Percentiles rank a stretch among this genome's conserved stretches.
Conservation (phyloP, 2,797 vertebrate genomes). For the Taeniopygia guttata region DNA sequence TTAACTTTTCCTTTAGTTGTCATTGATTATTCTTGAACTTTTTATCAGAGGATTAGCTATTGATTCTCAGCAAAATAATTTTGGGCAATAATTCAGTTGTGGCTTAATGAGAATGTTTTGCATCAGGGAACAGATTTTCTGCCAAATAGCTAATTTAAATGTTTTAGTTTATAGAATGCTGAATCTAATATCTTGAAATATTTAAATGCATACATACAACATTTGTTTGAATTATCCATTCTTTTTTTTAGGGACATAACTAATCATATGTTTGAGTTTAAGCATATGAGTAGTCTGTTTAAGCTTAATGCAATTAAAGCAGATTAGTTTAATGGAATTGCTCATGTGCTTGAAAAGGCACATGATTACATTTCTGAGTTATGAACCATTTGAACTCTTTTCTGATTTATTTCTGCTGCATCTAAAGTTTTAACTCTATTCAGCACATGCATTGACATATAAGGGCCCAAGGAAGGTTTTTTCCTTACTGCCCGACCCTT, state of each 20-base stretch:
- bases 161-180: background rate
- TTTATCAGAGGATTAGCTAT: background rate
- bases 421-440: background rate
- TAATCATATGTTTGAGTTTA: background rate
- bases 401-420: background rate
- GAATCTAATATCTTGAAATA: background rate
- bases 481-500: background rate
- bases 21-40: background rate
- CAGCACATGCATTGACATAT: background rate
- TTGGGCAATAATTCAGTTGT: background rate
- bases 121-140: background rate
- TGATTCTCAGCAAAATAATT: background rate
- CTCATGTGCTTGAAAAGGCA: constrained; percentile 32
- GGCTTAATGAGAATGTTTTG: background rate
- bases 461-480: background rate
- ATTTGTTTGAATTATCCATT: background rate
- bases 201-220: background rate
- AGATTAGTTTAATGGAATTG: constrained; percentile 49
- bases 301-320: constrained; percentile 37
- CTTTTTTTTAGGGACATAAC: background rate
- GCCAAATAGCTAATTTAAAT: background rate
- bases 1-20: background rate
- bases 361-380: constrained; percentile 17
- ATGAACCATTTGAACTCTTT: background rate
- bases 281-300: background rate